Base-by-base conservation (phyloP, 2,888 invertebrate genomes). In the Gymnocheta viridis region DNA sequence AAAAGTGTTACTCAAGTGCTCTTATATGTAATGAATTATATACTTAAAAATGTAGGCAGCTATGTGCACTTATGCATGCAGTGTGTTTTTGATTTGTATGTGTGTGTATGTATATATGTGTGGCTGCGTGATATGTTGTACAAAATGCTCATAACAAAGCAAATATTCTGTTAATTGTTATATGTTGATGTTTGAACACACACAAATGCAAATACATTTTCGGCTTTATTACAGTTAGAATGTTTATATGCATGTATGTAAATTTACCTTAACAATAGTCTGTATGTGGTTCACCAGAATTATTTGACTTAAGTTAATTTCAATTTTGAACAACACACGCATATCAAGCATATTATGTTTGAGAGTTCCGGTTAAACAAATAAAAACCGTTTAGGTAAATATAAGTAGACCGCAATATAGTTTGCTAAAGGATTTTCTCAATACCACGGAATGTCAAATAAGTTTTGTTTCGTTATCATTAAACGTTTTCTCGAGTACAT, bases 261-360 rank as follows among this genome's bases (percentile, higher is more conserved):
- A 32, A 10, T 58, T 38, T 47, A 19, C 14, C 56, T 27, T 56
- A 32, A 56, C 32, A 56, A 62, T 17, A 44, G 70, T 72, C 49
- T 62, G 73, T 70, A 24, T 76, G 74, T 44, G 82, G 82, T 58
- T 41, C 38, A 66, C 82, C 82, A 79, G 74, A 83, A 79, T 83
- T 76, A 83, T 79, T 76, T 83, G 56, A 74, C 74, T 73, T 74
- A 32, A 79, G 79, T 83, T 79, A 83, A 83, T 74, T 79, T 79
- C 35, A 74, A 67, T 70, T 76, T 83, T 32, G 41, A 5, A 60
- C 19, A 32, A 38, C 41, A 38, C 38, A 38, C 4, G 22, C 9
- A 27, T 7, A 24, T n/a, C 17, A 47, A 17, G 19, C 27, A 35
- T n/a, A 41, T 58, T 35, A 69, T 9, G 4, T 29, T 51, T 29